Conservation (phyloP, 2,888 invertebrate genomes). For the Hanleya hanleyi region DNA sequence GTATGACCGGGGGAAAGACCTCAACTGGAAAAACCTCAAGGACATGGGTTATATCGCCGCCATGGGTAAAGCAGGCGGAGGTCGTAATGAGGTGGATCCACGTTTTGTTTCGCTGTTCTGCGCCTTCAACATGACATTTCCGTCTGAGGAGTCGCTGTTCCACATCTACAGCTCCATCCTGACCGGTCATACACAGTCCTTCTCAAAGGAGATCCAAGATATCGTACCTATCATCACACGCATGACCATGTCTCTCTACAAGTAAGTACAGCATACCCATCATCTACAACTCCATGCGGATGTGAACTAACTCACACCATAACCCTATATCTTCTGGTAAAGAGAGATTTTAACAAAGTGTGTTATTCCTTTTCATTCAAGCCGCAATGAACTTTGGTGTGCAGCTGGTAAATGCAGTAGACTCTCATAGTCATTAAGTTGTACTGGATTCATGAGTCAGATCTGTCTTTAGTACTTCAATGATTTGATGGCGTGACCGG, state of each 20-base stretch:
- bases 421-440: no score
- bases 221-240: constrained; percentile 82
- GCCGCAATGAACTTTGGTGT: no score
- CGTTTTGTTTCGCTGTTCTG: constrained; percentile 94
- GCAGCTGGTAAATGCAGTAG: no score
- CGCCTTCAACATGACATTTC: constrained; percentile 89
- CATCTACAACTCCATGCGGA: no score
- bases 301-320: no score
- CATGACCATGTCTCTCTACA: constrained; percentile 88
- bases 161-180: constrained; percentile 90
- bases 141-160: constrained; percentile 83
- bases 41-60: constrained; percentile 80
- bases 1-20: constrained; percentile 90
- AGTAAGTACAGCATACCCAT: constrained; percentile 77
- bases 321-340: no score
- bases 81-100: constrained; percentile 91
- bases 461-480: no score
- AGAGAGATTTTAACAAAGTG: no score
- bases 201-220: constrained; percentile 80
- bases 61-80: constrained; percentile 83
- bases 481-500: no score
- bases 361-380: no score
- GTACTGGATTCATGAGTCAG: no score
- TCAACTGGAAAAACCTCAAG: constrained; percentile 90
- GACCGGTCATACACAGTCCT: constrained; percentile 83